Base-by-base conservation (phyloP, 2,888 invertebrate species). In the Hirtodrosophila histrioides region DNA sequence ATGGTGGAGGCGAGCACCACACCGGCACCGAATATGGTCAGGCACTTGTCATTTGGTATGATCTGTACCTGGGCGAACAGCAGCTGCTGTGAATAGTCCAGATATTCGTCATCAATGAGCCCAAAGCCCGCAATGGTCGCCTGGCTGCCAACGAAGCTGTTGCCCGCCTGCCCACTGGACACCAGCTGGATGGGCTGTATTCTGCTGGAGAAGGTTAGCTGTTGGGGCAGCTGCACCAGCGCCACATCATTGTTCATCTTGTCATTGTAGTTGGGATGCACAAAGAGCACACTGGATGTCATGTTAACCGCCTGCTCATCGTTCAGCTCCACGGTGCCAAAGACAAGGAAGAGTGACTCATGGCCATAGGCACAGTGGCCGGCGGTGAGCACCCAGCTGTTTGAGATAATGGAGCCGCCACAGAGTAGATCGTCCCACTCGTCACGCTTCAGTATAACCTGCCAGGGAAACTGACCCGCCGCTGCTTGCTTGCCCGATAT, bases 401-500 rank as follows among this genome's bases (percentile, higher is more conserved):
- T 37, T 0, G 88, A 76, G 8, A 91, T 87, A 3, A 91, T 85
- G 0, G 90, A 91, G n/a, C 88, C 91, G 3, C 91, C 91, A 58
- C 91, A 91, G 4, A 78, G 73, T 12, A 91, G 40, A 35, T 81
- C 82, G 54, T 90, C 90, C 33, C 72, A 60, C 33, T 75, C 75
- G 58, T 88, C 80, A 6, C 80, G 76, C 54, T 90, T 90, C 0
- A 91, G 53, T 51, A 91, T 81, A 7, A 90, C 91, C 62, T 91
- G 91, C 90, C 90, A 91, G 4, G 91, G 91, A 39, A 91, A 88
- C 60, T 89, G 90, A 0, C 88, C 90, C 0, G 5, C 0, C 0
- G 48, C 11, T 0, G 91, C 91, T 4, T 71, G 54, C 3, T 50
- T 56, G 4, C 90, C 90, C 1, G 82, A 75, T 3, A 91, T 81